Base-by-base conservation (phyloP, 2,113 vertebrate species). In the Gymnorhina tibicen region DNA sequence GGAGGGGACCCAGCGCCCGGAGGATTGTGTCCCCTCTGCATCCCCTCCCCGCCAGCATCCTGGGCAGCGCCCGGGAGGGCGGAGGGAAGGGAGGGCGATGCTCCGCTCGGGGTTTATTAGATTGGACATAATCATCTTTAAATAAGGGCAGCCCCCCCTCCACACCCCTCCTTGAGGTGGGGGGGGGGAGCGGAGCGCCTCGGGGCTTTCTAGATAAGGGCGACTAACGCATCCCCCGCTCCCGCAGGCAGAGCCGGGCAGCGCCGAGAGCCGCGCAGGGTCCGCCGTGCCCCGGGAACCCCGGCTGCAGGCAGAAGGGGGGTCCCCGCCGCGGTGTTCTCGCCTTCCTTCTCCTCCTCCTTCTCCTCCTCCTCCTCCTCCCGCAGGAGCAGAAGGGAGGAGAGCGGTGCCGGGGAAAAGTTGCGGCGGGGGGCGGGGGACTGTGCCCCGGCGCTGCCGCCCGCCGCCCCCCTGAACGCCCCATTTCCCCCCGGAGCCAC, bases 51-150 rank as follows among this genome's bases (percentile, higher is more conserved):
- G 55, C 74, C 89, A 66, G 91, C 82, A 93, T 94, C 92, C 87
- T 94, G 92, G 75, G 93, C 93, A 96, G 91, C 50, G 66, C 87
- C 87, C 13, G 73, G 59, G 91, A 92, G 72, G 95, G 93, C 67
- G 96, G 95, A 94, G 91, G 91, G 89, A 93, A 91, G 92, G 91
- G 90, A 97, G 97, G 97, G 97, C 95, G 97, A 98, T 95, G 97
- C 96, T 96, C 95, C 95, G 87, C 84, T 89, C 91, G 59, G 92
- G 93, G 96, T 97, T 98, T 97, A 98, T 95, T 97, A 97, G 97
- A 94, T 97, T 97, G 98, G 98, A 97, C 97, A 98, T 98, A 97
- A 97, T 97, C 95, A 95, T 98, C 97, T 95, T 97, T 96, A 91
- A 93, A 95, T 93, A 96, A 91, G 87, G 95, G 95, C 95, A 97